Percentiles rank a stretch among this genome's conserved stretches.
Evolutionary conservation across 2,797 vertebrate species (phyloP).

Genomic region (Etheostoma perlongum): DNA sequence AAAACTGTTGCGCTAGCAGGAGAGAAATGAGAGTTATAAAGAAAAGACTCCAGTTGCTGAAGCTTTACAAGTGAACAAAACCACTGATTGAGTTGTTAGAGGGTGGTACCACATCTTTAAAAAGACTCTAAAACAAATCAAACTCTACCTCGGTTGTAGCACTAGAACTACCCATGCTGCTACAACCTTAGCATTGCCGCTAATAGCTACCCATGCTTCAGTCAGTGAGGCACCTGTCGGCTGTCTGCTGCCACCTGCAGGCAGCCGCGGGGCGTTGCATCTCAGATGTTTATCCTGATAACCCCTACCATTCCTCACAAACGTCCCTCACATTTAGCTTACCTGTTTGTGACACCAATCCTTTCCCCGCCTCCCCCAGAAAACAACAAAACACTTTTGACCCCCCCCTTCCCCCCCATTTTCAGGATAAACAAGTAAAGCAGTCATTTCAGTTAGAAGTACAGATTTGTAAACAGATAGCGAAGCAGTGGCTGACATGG

Average conservation of each 20-base stretch:
- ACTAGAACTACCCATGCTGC: constrained; percentile 77
- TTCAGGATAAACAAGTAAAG: constrained; percentile 87
- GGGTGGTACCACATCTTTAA: constrained; percentile 74
- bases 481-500: constrained; percentile 68
- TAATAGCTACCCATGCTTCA: constrained; percentile 71
- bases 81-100: constrained; percentile 78
- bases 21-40: constrained; percentile 16
- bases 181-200: constrained; percentile 55
- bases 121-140: constrained; percentile 57
- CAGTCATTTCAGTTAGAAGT: constrained; percentile 48
- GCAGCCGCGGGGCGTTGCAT: constrained; percentile 74
- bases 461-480: constrained; percentile 41
- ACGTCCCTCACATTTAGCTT: constrained; percentile 51
- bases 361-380: neutral
- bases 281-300: constrained; percentile 88
- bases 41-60: neutral
- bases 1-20: constrained; percentile 6
- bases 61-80: constrained; percentile 22
- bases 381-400: constrained; percentile 1
- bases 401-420: constrained; percentile 7
- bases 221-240: constrained; percentile 68
- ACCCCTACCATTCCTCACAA: constrained; percentile 20
- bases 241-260: constrained; percentile 64
- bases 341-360: constrained; percentile 62
- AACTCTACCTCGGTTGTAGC: constrained; percentile 64